Conservation (phyloP, 1,140 invertebrate genomes). For the Drosophila miranda region DNA sequence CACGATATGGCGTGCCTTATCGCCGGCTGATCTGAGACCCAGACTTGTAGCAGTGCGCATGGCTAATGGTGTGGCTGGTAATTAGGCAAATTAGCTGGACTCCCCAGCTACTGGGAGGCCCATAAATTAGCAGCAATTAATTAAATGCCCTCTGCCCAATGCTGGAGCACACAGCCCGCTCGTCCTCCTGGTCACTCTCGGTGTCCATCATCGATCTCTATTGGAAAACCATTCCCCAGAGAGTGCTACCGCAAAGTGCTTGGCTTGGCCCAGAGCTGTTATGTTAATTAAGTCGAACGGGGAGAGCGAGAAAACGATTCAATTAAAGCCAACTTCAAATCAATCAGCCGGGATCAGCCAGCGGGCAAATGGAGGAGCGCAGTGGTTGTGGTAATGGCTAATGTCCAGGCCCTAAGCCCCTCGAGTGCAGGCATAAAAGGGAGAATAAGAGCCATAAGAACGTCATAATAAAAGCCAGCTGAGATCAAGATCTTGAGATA, state of each 20-base stretch:
- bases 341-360: constrained; percentile 59
- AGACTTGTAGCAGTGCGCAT: constrained; percentile 21
- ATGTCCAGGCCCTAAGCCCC: constrained; percentile 40
- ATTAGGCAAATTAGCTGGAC: constrained; percentile 74
- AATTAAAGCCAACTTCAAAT: constrained; percentile 73
- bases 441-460: constrained; percentile 10
- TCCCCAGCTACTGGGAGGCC: constrained; percentile 31
- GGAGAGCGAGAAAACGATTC: constrained; percentile 54
- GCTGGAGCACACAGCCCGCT: constrained; percentile 36
- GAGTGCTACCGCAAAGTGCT: constrained; percentile 1
- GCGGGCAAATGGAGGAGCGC: constrained; percentile 20
- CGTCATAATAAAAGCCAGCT: constrained; percentile 55
- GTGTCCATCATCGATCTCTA: constrained; percentile 19
- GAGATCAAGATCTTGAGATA: constrained; percentile 52
- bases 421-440: constrained; percentile 1
- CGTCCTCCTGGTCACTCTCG: constrained; percentile 12
- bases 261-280: constrained; percentile 28
- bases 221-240: background rate
- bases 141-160: constrained; percentile 44
- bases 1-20: constrained; percentile 61
- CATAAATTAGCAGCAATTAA: constrained; percentile 65
- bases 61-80: constrained; percentile 67
- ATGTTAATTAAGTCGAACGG: constrained; percentile 59
- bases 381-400: constrained; percentile 27
- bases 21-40: constrained; percentile 41